These are phyloP conservation scores for Malacoctenus gilli DNA, from an alignment of 2,797 vertebrate species.

Conservation along the genomic window DNA sequence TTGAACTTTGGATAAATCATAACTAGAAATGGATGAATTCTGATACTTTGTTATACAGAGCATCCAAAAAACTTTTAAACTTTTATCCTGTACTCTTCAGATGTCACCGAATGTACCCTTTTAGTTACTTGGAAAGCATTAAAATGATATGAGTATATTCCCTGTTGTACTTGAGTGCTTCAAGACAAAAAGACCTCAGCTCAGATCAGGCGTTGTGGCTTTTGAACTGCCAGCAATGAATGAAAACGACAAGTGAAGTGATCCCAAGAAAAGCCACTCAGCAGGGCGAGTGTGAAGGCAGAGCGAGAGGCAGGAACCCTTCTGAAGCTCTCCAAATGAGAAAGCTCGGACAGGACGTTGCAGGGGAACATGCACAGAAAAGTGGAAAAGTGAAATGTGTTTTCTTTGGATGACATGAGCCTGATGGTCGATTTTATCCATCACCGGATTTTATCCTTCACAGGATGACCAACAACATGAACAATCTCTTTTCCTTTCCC, in stretches of 20 bases:
- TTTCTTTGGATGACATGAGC: neutral
- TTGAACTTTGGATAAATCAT: too few relatives aligned
- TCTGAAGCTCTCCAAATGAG: neutral
- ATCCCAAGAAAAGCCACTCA: neutral
- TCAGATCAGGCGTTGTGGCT: neutral
- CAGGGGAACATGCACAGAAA: neutral
- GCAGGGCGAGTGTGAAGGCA: neutral
- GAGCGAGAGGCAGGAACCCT: neutral
- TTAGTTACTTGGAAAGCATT: neutral
- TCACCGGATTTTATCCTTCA: too few relatives aligned
- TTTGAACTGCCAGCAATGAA: neutral
- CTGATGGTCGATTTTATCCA: neutral
- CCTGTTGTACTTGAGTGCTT: neutral
- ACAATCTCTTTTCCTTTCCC: too few relatives aligned
- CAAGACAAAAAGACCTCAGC: neutral
- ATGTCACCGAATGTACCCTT: neutral
- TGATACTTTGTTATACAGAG: too few relatives aligned
- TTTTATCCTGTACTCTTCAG: too few relatives aligned
- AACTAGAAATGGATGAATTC: too few relatives aligned
- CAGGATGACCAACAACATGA: too few relatives aligned
- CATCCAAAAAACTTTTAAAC: too few relatives aligned
- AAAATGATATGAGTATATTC: neutral
- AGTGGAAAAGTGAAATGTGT: neutral
- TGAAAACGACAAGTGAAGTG: neutral
- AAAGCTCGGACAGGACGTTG: neutral